Conservation (phyloP, 2,888 invertebrate genomes). For the Andrena bicolor region DNA sequence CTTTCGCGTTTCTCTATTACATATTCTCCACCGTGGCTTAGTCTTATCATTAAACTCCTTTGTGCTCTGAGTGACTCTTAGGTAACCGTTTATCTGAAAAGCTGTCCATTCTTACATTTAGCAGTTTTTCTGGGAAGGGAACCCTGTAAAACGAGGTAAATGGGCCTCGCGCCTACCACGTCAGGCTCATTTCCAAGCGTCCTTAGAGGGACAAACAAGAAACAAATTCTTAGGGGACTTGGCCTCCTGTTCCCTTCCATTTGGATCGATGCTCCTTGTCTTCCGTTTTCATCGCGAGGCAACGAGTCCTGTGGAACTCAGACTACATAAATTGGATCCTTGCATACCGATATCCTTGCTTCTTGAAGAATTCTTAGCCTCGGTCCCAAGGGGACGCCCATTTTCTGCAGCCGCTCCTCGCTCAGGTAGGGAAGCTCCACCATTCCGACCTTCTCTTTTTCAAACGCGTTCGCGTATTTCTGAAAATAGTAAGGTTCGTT, state of each 20-base stretch:
- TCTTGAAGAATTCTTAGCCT: slow-evolving; percentile 95
- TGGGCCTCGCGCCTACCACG: background rate
- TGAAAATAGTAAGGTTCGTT: slow-evolving; percentile 81
- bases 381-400: slow-evolving; percentile 96
- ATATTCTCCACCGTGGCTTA: background rate
- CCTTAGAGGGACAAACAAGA: background rate
- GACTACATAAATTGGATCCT: slow-evolving; percentile 87
- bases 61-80: background rate
- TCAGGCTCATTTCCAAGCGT: background rate
- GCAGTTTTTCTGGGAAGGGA: background rate
- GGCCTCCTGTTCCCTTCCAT: background rate
- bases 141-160: background rate
- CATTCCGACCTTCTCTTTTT: slow-evolving; percentile 95
- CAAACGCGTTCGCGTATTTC: slow-evolving; percentile 95
- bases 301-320: slow-evolving; percentile 69
- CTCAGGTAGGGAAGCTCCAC: slow-evolving; percentile 96
- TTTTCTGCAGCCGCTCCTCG: slow-evolving; percentile 94
- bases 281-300: background rate
- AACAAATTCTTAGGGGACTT: background rate
- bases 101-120: background rate
- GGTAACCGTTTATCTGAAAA: background rate
- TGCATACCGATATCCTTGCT: slow-evolving; percentile 89
- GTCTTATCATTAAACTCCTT: background rate
- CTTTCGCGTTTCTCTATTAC: background rate
- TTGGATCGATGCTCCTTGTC: background rate